These are phyloP conservation scores for Tortricodes alternella DNA, from an alignment of 2,888 invertebrate genomes.

Conservation along the genomic window DNA sequence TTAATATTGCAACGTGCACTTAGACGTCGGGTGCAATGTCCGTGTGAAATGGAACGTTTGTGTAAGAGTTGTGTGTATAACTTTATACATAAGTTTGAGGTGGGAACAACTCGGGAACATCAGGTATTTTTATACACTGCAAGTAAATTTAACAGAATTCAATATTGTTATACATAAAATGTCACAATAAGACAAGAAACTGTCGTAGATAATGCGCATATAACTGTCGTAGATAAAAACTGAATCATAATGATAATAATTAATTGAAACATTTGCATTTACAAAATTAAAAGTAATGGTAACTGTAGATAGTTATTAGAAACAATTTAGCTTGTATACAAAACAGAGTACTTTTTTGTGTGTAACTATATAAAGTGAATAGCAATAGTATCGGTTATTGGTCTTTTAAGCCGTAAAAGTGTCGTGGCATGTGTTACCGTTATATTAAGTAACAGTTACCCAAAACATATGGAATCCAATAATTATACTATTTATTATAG, in stretches of 20 bases:
- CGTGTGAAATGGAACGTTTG: conserved; percentile 30
- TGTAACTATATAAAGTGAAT: conserved; percentile 10
- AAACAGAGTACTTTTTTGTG: background rate
- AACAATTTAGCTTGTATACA: conserved; percentile 4
- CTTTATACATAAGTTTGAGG: too few relatives aligned
- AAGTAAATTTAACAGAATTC: too few relatives aligned
- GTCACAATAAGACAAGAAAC: too few relatives aligned
- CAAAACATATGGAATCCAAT: conserved; percentile 13
- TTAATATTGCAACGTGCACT: conserved; percentile 44
- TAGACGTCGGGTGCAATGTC: conserved; percentile 35
- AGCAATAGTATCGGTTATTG: conserved; percentile 8
- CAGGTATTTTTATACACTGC: too few relatives aligned
- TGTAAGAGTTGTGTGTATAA: conserved; percentile 15
- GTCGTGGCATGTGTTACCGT: conserved; percentile 21
- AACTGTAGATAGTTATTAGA: background rate
- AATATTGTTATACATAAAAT: too few relatives aligned
- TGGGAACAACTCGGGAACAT: too few relatives aligned
- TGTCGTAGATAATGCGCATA: too few relatives aligned
- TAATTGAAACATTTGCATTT: too few relatives aligned
- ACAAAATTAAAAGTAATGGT: background rate
- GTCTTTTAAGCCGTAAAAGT: conserved; percentile 23
- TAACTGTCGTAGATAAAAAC: too few relatives aligned
- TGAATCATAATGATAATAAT: too few relatives aligned
- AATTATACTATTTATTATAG: conserved; percentile 3
- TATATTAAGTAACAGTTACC: conserved; percentile 21